Evolutionary conservation across 2,113 vertebrate species (phyloP).

Genomic region (Mobula hypostoma): DNA sequence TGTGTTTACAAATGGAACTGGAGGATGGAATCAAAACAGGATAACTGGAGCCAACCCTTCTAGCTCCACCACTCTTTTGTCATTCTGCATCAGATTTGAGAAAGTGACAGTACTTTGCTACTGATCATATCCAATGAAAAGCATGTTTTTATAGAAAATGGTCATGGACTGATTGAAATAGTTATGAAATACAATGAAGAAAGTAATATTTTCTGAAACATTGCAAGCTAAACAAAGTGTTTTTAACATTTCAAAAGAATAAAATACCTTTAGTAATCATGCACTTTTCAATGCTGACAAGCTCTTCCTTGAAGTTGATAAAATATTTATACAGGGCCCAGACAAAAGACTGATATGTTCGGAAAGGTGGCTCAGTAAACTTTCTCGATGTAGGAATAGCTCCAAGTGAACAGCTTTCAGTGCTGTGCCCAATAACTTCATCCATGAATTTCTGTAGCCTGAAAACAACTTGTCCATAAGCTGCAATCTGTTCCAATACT

Average conservation of each 20-base stretch:
- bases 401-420: slow-evolving; percentile 61
- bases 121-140: not conserved
- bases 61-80: too few relatives aligned
- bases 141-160: not conserved
- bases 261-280: slow-evolving; percentile 74
- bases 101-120: not conserved
- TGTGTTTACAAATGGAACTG: too few relatives aligned
- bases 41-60: too few relatives aligned
- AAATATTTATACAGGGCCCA: slow-evolving; percentile 95
- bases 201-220: not conserved
- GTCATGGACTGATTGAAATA: not conserved
- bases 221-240: not conserved
- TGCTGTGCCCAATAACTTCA: slow-evolving; percentile 81
- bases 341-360: slow-evolving; percentile 96
- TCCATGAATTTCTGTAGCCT: slow-evolving; percentile 92
- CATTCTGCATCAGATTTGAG: not conserved
- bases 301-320: slow-evolving; percentile 83
- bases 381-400: slow-evolving; percentile 64
- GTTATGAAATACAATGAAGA: not conserved
- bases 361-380: slow-evolving; percentile 76
- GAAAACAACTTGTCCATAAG: slow-evolving; percentile 87
- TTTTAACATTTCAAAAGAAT: not conserved
- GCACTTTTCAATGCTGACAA: slow-evolving; percentile 78
- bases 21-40: too few relatives aligned
- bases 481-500: slow-evolving; percentile 81